phyloP scores from a whole-genome alignment of 2,113 vertebrate genomes.

The Pipra filicauda region DNA sequence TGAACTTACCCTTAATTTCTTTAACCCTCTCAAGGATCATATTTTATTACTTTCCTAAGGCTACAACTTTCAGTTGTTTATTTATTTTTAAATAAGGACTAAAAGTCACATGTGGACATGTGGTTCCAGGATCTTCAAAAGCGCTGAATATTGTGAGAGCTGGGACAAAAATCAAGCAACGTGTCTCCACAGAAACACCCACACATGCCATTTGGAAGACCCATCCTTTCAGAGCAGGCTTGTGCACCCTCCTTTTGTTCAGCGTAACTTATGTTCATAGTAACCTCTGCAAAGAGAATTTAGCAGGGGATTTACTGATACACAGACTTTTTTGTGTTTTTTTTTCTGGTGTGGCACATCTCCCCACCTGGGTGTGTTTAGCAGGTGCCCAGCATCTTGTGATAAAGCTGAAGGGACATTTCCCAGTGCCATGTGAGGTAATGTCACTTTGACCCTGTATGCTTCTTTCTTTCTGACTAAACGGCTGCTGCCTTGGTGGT shows the following conservation, averaged over 20 bases:
- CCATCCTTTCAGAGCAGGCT: neutral
- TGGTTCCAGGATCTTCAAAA: neutral
- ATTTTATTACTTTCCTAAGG: neutral
- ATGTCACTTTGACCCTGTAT: neutral
- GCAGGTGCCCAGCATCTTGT: neutral
- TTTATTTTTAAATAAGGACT: neutral
- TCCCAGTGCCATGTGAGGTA: rapidly evolving
- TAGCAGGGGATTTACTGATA: neutral
- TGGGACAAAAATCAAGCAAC: neutral
- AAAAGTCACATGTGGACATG: neutral
- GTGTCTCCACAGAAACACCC: neutral
- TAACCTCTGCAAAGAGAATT: neutral
- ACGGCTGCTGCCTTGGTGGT: rapidly evolving
- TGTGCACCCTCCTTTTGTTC: neutral
- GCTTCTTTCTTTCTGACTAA: neutral
- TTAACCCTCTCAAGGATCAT: neutral
- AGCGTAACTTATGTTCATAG: neutral
- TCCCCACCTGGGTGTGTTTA: rapidly evolving
- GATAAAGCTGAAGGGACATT: neutral
- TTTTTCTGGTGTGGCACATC: neutral
- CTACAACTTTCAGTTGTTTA: rapidly evolving
- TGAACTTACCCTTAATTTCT: neutral
- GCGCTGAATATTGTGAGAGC: neutral
- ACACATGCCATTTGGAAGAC: neutral
- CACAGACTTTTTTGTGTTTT: neutral